phyloP scores from a whole-genome alignment of 2,797 vertebrate species.

The Alfaro cultratus region DNA sequence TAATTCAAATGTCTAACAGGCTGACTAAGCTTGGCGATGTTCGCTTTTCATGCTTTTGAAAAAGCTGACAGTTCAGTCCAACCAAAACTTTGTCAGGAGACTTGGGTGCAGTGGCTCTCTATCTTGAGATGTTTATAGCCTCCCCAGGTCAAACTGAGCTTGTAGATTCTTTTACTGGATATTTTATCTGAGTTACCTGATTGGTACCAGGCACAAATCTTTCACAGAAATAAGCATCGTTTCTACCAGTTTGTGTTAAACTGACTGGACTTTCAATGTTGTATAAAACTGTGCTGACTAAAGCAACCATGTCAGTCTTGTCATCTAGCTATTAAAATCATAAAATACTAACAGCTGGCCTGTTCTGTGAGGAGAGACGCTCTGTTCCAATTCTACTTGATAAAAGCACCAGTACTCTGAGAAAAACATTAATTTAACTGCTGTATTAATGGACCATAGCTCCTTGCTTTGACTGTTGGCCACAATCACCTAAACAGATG shows the following conservation, averaged over 20 bases:
- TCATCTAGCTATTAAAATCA: neutral
- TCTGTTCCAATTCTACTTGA: constrained; percentile 18
- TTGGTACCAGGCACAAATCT: constrained; percentile 8
- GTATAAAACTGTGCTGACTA: neutral
- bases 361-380: constrained; percentile 12
- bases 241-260: neutral
- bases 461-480: constrained; percentile 45
- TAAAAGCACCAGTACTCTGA: constrained; percentile 16
- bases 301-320: constrained; percentile 1
- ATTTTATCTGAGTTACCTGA: constrained; percentile 30
- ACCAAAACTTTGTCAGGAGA: constrained; percentile 51
- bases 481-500: constrained; percentile 46
- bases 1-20: constrained; percentile 52
- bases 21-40: constrained; percentile 63
- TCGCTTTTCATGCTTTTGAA: constrained; percentile 52
- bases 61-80: constrained; percentile 48
- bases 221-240: neutral
- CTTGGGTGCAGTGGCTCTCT: constrained; percentile 35
- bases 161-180: constrained; percentile 27
- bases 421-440: constrained; percentile 22
- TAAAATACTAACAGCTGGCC: constrained; percentile 50
- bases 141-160: constrained; percentile 30
- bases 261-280: neutral
- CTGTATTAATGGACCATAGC: constrained; percentile 47
- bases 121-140: constrained; percentile 29